Evolutionary conservation across 2,797 vertebrate species (phyloP), one percentile per base, ranked within the genome.

Genomic region (Buceros bicornis): DNA sequence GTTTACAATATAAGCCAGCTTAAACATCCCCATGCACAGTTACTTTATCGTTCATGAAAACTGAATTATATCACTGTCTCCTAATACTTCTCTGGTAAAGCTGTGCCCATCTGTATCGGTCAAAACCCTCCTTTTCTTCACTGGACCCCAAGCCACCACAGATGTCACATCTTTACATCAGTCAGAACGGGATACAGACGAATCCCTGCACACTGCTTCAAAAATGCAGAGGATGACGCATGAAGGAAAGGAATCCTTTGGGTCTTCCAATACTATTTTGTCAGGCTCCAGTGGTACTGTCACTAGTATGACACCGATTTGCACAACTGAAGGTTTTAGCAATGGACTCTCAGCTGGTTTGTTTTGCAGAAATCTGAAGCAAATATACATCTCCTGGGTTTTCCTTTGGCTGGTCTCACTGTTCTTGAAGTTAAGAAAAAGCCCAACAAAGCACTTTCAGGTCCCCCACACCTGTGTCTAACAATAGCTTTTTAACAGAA

Each of bases 1-100:
- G 95, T 67, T 97, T 94, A 95, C 90, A 97, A 94, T 78, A 87
- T 77, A 97, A 85, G 33, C 92, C 95, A 96, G 87, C 35, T 95
- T 97, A 95, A 97, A 96, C 86, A 94, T 89, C 91, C 58, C 89
- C 93, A 86, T 81, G 37, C 6, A 91, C 93, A 95, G 87, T 97
- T 97, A 77, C 73, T 96, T 96, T 60, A 96, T 71, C 94, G 96
- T 95, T 95, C 67, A 94, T n/a, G 28, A 97, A 97, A 97, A 97
- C 95, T 94, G 95, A 97, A 98, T 96, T 93, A 57, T 95, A 96
- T 86, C 89, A 82, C 79, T 87, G 96, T 95, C 94, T 95, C 91
- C 94, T 96, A 96, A 93, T 90, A 95, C 6, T 78, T 67, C 47
- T 86, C 90, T 91, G 42, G 86, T 83, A 95, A 97, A 91, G 74